These are phyloP conservation scores for Dicyrtoma fusca DNA, from an alignment of 2,888 invertebrate genomes.

Conservation along the genomic window DNA sequence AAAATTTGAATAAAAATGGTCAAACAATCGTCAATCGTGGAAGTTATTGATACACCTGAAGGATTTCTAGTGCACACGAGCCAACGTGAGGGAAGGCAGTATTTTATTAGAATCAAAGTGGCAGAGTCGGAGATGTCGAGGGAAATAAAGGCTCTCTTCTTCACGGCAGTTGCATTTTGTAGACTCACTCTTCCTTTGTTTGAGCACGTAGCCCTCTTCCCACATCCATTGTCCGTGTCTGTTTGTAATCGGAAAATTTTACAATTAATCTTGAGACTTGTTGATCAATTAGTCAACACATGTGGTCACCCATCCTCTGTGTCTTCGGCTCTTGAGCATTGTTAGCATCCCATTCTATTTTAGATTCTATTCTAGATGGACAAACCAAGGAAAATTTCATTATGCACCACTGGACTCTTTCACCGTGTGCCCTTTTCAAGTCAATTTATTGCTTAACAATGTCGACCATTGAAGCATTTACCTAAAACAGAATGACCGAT, in stretches of 20 bases:
- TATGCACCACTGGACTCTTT: too few species aligned
- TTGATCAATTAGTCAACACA: constrained; percentile 23
- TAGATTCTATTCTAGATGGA: neutral
- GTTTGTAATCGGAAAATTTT: neutral
- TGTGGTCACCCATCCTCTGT: neutral
- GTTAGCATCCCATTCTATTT: neutral
- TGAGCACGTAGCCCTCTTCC: constrained; percentile 6
- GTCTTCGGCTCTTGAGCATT: neutral
- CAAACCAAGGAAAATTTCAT: neutral
- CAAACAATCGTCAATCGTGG: neutral
- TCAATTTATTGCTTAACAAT: too few species aligned
- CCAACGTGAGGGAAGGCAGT: neutral
- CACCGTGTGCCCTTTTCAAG: too few species aligned
- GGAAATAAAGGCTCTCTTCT: neutral
- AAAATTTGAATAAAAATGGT: too few species aligned
- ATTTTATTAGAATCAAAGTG: neutral
- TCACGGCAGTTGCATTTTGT: constrained; percentile 18
- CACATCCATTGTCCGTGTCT: too few species aligned
- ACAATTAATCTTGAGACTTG: constrained; percentile 14
- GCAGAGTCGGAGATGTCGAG: neutral
- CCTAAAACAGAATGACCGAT: too few species aligned
- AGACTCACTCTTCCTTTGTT: constrained; percentile 23
- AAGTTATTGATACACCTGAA: constrained; percentile 1
- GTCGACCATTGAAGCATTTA: too few species aligned
- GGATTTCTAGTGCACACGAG: constrained; percentile 19